phyloP scores from a whole-genome alignment of 2,113 vertebrate species.

The Mandrillus leucophaeus region DNA sequence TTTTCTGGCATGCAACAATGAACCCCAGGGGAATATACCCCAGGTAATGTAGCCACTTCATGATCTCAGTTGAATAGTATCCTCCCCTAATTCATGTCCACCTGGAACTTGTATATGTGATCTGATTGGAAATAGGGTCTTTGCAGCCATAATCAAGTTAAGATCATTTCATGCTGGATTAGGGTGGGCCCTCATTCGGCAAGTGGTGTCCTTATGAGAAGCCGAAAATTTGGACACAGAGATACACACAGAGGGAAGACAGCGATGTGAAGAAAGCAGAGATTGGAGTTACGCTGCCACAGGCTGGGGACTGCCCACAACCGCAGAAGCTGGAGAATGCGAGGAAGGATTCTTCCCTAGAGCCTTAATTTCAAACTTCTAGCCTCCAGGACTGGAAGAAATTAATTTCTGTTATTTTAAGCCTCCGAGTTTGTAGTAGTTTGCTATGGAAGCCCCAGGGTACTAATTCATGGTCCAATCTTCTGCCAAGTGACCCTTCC shows the following conservation, averaged over 20 bases:
- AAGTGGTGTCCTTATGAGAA: not conserved
- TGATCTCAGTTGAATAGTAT: not conserved
- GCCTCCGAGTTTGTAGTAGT: not conserved
- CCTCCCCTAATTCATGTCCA: not conserved
- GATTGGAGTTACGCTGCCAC: fast-evolving
- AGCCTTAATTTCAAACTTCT: not conserved
- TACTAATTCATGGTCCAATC: not conserved
- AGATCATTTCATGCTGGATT: not conserved
- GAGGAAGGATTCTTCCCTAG: not conserved
- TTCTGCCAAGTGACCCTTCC: not conserved
- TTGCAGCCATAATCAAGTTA: not conserved
- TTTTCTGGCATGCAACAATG: too few species aligned
- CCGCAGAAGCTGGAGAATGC: not conserved
- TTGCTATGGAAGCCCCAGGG: not conserved
- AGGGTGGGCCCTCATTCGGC: not conserved
- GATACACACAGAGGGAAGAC: not conserved
- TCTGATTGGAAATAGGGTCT: not conserved
- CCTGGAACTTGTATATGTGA: not conserved
- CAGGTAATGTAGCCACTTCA: too few species aligned
- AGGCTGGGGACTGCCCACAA: not conserved
- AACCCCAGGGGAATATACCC: too few species aligned
- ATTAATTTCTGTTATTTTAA: not conserved
- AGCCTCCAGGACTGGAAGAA: not conserved
- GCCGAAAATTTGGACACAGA: not conserved
- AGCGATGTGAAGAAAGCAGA: not conserved